Evolutionary conservation across 2,113 vertebrate species (phyloP).

Genomic region (Pelecanoides urinatrix): DNA sequence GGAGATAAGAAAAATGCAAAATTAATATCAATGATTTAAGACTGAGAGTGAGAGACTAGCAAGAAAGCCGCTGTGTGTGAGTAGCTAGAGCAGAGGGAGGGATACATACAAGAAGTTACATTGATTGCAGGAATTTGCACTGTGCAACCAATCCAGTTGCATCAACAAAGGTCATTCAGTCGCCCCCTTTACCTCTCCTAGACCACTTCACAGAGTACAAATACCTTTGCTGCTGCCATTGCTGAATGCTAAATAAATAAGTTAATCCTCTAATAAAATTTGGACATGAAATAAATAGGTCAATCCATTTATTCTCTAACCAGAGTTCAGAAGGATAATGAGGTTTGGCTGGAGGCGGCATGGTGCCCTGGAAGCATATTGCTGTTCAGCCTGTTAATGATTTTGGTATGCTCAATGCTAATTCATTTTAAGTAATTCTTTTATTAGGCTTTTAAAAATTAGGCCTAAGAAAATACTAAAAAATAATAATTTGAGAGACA

Average conservation of each 20-base stretch:
- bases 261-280: slow-evolving; percentile 66
- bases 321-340: slow-evolving; percentile 68
- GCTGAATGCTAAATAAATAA: slow-evolving; percentile 61
- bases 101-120: not conserved
- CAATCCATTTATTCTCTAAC: slow-evolving; percentile 72
- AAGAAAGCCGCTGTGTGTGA: not conserved
- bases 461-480: not conserved
- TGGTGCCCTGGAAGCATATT: slow-evolving; percentile 37
- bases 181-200: not conserved
- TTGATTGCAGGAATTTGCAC: not conserved
- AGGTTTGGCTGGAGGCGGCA: slow-evolving; percentile 51
- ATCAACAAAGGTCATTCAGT: not conserved
- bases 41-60: not conserved
- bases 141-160: not conserved
- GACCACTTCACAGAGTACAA: not conserved
- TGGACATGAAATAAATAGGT: slow-evolving; percentile 69
- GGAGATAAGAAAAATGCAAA: not conserved
- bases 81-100: not conserved
- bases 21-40: not conserved
- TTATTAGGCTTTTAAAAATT: not conserved
- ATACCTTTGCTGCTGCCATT: slow-evolving; percentile 4
- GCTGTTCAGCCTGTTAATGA: slow-evolving; percentile 35
- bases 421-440: not conserved
- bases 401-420: not conserved
- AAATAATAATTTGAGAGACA: not conserved